Evolutionary conservation across 2,797 vertebrate genomes (phyloP).

Genomic region (Neopelma chrysocephalum): DNA sequence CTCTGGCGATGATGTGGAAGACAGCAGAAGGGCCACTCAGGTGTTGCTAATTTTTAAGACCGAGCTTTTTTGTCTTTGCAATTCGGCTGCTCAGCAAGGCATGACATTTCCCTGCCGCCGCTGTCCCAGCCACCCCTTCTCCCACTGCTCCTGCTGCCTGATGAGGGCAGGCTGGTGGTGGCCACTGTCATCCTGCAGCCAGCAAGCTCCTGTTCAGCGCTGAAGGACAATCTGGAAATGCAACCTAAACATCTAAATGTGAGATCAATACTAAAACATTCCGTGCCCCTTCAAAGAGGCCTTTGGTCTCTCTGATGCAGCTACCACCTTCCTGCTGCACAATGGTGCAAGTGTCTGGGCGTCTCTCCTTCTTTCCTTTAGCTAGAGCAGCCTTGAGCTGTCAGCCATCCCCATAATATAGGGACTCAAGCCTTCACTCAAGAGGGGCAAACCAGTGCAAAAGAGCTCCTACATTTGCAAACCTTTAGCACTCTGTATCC

Average conservation of each 20-base stretch:
- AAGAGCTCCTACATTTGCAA: background rate
- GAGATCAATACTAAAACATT: background rate
- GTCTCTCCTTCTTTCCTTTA: background rate
- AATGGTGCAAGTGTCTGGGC: background rate
- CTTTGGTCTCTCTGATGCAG: background rate
- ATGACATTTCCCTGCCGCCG: background rate
- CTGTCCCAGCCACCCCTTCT: accelerated
- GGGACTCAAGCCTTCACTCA: background rate
- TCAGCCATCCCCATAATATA: background rate
- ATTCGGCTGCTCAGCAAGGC: background rate
- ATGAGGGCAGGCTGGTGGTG: background rate
- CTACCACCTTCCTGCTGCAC: background rate
- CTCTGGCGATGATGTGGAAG: constrained; percentile 37
- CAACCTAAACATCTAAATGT: background rate
- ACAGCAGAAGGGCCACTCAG: background rate
- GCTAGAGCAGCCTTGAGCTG: background rate
- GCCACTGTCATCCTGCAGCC: accelerated
- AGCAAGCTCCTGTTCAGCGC: background rate
- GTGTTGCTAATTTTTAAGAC: constrained; percentile 55
- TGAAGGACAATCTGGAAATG: background rate
- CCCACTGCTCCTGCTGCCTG: background rate
- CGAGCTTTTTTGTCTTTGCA: background rate
- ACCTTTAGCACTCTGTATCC: background rate
- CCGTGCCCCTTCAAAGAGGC: background rate
- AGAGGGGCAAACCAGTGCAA: background rate